phyloP scores from a whole-genome alignment of 2,797 vertebrate genomes.

The Sebastes vulpes region DNA sequence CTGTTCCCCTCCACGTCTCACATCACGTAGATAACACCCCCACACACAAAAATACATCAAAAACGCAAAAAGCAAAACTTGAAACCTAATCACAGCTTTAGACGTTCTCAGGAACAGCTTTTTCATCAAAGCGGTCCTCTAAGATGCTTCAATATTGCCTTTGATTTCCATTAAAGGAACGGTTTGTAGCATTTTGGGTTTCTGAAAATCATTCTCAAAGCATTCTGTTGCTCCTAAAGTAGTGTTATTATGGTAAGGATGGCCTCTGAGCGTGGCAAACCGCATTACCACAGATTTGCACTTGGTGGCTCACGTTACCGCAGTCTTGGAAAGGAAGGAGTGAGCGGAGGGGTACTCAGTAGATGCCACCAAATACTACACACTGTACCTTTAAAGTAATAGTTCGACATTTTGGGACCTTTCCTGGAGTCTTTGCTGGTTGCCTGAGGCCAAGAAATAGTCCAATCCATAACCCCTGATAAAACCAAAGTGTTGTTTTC shows the following conservation, averaged over 20 bases:
- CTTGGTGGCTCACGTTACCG: too few relatives aligned
- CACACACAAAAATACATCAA: neutral
- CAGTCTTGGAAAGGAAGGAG: too few relatives aligned
- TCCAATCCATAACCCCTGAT: neutral
- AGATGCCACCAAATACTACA: too few relatives aligned
- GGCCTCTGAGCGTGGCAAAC: too few relatives aligned
- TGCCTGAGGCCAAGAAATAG: neutral
- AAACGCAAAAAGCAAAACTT: neutral
- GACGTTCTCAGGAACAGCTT: neutral
- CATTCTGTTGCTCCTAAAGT: too few relatives aligned
- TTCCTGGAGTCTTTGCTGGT: neutral
- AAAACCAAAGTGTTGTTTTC: neutral
- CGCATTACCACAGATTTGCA: too few relatives aligned
- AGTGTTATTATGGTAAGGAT: too few relatives aligned
- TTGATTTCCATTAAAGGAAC: neutral
- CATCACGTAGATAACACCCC: neutral
- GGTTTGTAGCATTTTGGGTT: neutral
- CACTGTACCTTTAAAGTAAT: too few relatives aligned
- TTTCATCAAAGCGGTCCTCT: too few relatives aligned
- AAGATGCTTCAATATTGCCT: neutral
- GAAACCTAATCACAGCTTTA: neutral
- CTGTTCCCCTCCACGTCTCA: neutral
- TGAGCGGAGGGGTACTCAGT: too few relatives aligned
- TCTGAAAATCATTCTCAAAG: too few relatives aligned
- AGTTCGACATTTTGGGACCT: neutral